Percentiles rank a stretch among this genome's conserved stretches.
Evolutionary conservation across 2,113 vertebrate genomes (phyloP).

Genomic region (Tiliqua scincoides): DNA sequence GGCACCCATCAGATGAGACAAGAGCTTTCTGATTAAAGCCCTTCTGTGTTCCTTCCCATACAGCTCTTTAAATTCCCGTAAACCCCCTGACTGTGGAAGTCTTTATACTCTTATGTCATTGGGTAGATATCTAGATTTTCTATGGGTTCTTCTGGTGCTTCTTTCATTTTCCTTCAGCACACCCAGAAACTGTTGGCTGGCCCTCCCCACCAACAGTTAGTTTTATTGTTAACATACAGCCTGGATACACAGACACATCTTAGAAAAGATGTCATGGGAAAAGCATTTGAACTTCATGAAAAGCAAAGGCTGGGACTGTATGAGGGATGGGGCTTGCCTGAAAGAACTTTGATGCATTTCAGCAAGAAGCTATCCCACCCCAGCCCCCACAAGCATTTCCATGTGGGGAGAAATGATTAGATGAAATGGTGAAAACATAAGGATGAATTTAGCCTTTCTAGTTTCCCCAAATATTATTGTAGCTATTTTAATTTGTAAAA

Average conservation of each 20-base stretch:
- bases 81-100: background rate
- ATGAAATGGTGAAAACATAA: background rate
- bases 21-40: slow-evolving; percentile 3
- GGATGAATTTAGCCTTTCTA: background rate
- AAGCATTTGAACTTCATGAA: background rate
- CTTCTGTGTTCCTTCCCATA: background rate
- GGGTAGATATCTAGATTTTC: background rate
- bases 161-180: background rate
- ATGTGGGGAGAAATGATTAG: background rate
- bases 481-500: background rate
- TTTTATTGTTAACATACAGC: background rate
- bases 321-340: background rate
- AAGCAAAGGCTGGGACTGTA: background rate
- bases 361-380: background rate
- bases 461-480: background rate
- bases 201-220: background rate
- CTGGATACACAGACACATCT: background rate
- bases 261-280: background rate
- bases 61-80: background rate
- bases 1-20: background rate
- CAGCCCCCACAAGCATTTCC: background rate
- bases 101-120: background rate
- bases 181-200: background rate
- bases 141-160: background rate
- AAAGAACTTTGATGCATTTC: background rate